A percentile compares a stretch with the other conserved stretches of the same genome.
These are phyloP conservation scores for Procavia capensis DNA, from an alignment of 2,113 vertebrate species.

Conservation along the genomic window DNA sequence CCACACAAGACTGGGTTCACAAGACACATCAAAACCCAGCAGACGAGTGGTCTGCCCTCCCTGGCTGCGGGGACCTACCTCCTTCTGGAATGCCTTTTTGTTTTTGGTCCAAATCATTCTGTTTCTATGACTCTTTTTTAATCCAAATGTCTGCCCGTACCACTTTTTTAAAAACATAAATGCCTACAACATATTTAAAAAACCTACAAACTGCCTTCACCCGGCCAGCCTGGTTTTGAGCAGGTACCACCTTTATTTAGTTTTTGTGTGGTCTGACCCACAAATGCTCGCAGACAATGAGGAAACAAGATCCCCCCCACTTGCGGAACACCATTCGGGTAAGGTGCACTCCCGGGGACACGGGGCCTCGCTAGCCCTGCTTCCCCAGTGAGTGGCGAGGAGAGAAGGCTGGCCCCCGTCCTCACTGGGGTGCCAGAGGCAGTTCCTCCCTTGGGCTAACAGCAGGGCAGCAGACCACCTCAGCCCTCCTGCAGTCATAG, in stretches of 20 bases:
- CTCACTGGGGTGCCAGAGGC: neutral
- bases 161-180: no score
- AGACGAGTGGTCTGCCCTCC: neutral
- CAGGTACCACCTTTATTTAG: neutral
- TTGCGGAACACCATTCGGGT: neutral
- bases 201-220: neutral
- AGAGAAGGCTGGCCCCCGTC: neutral
- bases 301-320: neutral
- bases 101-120: no score
- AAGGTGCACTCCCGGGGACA: neutral
- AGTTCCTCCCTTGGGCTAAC: neutral
- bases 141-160: no score
- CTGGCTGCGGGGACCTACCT: rapidly evolving
- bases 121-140: no score
- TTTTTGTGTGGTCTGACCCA: neutral
- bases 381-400: neutral
- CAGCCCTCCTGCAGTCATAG: constrained; percentile 73
- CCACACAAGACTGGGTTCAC: constrained; percentile 35
- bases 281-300: constrained; percentile 10
- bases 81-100: neutral
- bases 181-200: no score
- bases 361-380: rapidly evolving
- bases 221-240: neutral
- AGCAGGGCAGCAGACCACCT: neutral
- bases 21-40: constrained; percentile 20